phyloP scores from a whole-genome alignment of 53 echinoderm and acorn worm species.

The Paracentrotus lividus region DNA sequence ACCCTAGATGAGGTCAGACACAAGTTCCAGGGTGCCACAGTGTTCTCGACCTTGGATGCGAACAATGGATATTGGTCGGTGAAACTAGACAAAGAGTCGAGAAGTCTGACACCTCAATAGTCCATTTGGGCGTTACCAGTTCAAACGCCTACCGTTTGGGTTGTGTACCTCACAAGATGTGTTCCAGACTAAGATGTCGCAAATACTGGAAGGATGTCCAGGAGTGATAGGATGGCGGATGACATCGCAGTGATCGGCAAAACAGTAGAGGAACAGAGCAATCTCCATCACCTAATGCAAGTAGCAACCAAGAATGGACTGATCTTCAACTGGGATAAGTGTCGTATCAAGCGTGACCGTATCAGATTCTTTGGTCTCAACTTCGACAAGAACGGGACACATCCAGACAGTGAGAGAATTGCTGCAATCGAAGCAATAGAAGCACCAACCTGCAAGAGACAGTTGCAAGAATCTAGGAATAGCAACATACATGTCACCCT shows the following conservation, averaged over 20 bases:
- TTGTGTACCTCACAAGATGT: slow-evolving; percentile 78
- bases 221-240: slow-evolving; percentile 82
- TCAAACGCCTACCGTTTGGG: slow-evolving; percentile 79
- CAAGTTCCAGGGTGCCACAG: slow-evolving; percentile 64
- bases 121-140: slow-evolving; percentile 78
- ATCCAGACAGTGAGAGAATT: too few species aligned
- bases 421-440: slow-evolving; percentile 57
- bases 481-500: slow-evolving; percentile 43
- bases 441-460: slow-evolving; percentile 37
- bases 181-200: slow-evolving; percentile 82
- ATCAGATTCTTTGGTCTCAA: slow-evolving; percentile 70
- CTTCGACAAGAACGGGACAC: slow-evolving; percentile 60
- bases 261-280: slow-evolving; percentile 68
- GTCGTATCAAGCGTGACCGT: slow-evolving; percentile 63
- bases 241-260: slow-evolving; percentile 71
- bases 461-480: slow-evolving; percentile 67
- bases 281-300: slow-evolving; percentile 71
- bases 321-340: slow-evolving; percentile 74
- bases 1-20: slow-evolving; percentile 77
- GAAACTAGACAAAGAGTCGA: slow-evolving; percentile 64
- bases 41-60: slow-evolving; percentile 83
- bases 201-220: slow-evolving; percentile 82
- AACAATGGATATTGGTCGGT: slow-evolving; percentile 78
- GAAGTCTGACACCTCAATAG: slow-evolving; percentile 82
- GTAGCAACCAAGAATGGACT: slow-evolving; percentile 73